Evolutionary conservation across 1,140 invertebrate species (phyloP), one percentile per base, ranked within the genome.

Genomic region (Drosophila truncata): DNA sequence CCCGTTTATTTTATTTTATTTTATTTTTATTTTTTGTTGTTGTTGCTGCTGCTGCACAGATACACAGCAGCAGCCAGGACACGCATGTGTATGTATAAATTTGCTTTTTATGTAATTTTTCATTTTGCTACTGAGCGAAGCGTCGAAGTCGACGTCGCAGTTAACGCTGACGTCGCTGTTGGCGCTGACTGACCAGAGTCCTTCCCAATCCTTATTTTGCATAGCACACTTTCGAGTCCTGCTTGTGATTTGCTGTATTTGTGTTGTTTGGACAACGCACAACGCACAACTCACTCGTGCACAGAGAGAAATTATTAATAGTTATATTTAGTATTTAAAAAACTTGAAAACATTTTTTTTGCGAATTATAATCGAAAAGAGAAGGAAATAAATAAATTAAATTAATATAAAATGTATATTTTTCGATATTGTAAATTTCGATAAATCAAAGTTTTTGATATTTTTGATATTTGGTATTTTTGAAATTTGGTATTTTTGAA

Each of bases 71-170:
- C 59, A 49, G 59, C 60, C 42, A 44, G 37, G 0, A 41, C 37
- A 70, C 46, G 33, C 63, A 37, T 55, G 62, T 52, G 27, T 77
- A 72, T 78, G 66, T 52, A 87, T 79, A 77, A 72, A 82, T 86
- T 86, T 86, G 79, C 54, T 87, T 87, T 82, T 87, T 82, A 87
- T 87, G 79, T 86, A 86, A 86, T 86, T 86, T 86, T 82, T 86
- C 83, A 86, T 86, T 82, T 83, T 41, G 63, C 81, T 71, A 62
- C 64, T 55, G 33, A 55, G 20, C 18, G 41, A 52, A 29, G 27
- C 60, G 65, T 29, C 42, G 20, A 7, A 9, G 44, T 25, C 16
- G 23, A 14, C 16, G 46, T 9, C 23, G 42, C 42, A 23, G 42
- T 44, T 16, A 25, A 10, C 31, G 52, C 33, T 18, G 58, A 39